These are phyloP conservation scores for Latheticus oryzae DNA, from an alignment of 2,888 invertebrate genomes.

Conservation along the genomic window DNA sequence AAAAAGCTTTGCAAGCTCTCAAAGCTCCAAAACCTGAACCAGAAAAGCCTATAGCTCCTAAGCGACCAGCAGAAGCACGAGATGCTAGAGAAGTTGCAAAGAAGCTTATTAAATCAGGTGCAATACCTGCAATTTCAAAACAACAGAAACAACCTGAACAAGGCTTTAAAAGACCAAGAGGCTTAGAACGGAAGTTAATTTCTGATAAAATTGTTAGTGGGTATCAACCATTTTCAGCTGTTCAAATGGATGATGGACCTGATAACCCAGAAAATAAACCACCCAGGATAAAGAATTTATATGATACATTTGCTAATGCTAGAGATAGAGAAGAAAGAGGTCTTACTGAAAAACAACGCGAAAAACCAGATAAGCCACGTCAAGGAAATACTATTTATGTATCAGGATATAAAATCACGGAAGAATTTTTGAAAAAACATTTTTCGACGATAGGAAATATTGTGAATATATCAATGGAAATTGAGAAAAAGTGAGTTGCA, in stretches of 20 bases:
- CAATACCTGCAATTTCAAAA: conserved; percentile 86
- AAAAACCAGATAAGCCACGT: conserved; percentile 74
- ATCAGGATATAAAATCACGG: conserved; percentile 81
- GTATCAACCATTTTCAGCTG: conserved; percentile 92
- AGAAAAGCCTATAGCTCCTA: conserved; percentile 84
- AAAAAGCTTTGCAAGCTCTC: conserved; percentile 82
- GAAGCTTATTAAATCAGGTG: conserved; percentile 93
- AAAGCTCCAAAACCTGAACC: conserved; percentile 92
- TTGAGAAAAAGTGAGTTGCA: conserved; percentile 82
- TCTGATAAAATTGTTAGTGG: conserved; percentile 82
- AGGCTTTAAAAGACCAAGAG: conserved; percentile 86
- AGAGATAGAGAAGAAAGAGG: conserved; percentile 74
- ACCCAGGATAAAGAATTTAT: conserved; percentile 76
- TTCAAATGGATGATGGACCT: conserved; percentile 78
- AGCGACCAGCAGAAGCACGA: conserved; percentile 88
- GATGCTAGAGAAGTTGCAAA: conserved; percentile 96
- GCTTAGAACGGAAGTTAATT: conserved; percentile 82
- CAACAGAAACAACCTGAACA: conserved; percentile 89
- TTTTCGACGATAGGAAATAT: conserved; percentile 81
- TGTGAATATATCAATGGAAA: conserved; percentile 85
- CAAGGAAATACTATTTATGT: conserved; percentile 88
- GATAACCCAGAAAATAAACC: conserved; percentile 75
- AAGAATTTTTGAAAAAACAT: conserved; percentile 81
- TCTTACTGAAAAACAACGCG: conserved; percentile 66
- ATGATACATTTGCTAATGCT: conserved; percentile 80